Evolutionary conservation across 2,888 invertebrate genomes (phyloP).

Genomic region (Tholera decimalis): DNA sequence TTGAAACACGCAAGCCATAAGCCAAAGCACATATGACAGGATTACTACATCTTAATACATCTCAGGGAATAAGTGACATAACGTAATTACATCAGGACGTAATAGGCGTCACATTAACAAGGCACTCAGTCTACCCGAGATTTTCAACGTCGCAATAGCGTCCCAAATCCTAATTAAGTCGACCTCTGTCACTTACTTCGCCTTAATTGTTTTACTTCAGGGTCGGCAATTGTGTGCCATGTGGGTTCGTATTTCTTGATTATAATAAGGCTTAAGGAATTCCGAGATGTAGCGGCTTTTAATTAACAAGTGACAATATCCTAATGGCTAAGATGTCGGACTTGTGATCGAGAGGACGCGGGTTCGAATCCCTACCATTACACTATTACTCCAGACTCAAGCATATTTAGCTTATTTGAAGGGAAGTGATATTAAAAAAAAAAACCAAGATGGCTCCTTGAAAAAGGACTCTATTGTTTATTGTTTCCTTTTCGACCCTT

Average conservation of each 20-base stretch:
- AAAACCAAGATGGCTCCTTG: too few species aligned
- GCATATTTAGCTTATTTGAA: too few species aligned
- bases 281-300: background rate
- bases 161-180: constrained; percentile 62
- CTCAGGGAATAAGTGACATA: background rate
- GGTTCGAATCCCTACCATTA: too few species aligned
- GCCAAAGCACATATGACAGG: background rate
- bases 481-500: background rate
- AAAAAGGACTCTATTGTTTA: background rate
- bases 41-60: background rate
- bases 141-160: constrained; percentile 39
- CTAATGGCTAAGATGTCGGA: too few species aligned
- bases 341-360: too few species aligned
- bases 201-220: constrained; percentile 58
- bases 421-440: too few species aligned
- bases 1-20: background rate
- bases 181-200: constrained; percentile 57
- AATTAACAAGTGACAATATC: too few species aligned
- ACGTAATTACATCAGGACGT: constrained; percentile 30
- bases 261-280: background rate
- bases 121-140: constrained; percentile 33
- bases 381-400: too few species aligned
- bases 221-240: constrained; percentile 18
- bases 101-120: constrained; percentile 48
- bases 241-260: constrained; percentile 22